A percentile compares a stretch with the other conserved stretches of the same genome.
Evolutionary conservation across 2,888 invertebrate species (phyloP).

Genomic region (Thecophora atra): DNA sequence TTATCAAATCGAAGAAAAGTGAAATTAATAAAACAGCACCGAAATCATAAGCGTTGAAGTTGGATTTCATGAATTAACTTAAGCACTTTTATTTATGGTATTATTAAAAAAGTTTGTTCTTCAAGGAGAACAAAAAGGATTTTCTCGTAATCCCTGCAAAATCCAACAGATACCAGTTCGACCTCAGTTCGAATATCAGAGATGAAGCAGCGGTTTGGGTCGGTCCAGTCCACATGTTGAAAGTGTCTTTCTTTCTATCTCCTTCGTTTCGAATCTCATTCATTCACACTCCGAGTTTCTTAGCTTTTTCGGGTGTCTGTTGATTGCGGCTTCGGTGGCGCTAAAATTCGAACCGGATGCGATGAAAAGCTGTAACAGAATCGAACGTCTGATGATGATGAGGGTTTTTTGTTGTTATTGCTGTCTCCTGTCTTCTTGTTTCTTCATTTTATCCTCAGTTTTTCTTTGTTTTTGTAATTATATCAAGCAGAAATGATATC

Average conservation of each 20-base stretch:
- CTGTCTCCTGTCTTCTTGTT: background rate
- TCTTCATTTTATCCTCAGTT: background rate
- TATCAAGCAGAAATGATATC: background rate
- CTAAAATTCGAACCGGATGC: constrained; percentile 24
- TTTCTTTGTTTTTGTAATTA: background rate
- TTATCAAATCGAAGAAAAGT: constrained; percentile 15
- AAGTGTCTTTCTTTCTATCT: too few species aligned
- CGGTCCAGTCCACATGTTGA: too few species aligned
- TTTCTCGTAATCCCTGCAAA: constrained; percentile 57
- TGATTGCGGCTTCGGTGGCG: constrained; percentile 29
- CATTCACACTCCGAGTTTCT: background rate
- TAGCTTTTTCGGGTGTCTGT: constrained; percentile 24
- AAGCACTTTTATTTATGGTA: constrained; percentile 56
- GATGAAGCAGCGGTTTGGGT: background rate
- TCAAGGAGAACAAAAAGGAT: constrained; percentile 43
- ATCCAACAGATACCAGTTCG: constrained; percentile 51
- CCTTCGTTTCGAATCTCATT: too few species aligned
- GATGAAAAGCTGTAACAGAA: background rate
- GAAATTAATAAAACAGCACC: background rate
- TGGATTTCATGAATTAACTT: constrained; percentile 51
- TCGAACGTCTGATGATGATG: constrained; percentile 19
- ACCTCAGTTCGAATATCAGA: constrained; percentile 45
- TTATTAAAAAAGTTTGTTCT: constrained; percentile 57
- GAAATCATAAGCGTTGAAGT: background rate
- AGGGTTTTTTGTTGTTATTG: constrained; percentile 19